phyloP scores from a whole-genome alignment of 2,797 vertebrate species.

The Chloroceryle inda region DNA sequence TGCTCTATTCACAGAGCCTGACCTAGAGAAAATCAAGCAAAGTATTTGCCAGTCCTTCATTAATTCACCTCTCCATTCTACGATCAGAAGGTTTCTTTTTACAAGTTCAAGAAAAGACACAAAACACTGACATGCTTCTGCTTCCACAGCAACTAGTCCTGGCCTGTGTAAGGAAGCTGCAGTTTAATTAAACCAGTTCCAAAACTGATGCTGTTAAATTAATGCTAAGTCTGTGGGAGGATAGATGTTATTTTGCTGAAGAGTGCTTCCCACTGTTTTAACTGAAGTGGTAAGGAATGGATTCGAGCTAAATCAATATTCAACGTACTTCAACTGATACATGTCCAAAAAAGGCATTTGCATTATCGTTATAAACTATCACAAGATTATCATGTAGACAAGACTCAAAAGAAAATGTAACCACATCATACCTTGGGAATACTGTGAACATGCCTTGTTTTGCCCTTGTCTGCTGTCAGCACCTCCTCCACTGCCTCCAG shows the following conservation, averaged over 20 bases:
- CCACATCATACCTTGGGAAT: background rate
- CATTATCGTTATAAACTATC: constrained; percentile 17
- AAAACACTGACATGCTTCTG: background rate
- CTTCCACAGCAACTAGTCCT: constrained; percentile 22
- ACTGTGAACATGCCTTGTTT: constrained; percentile 22
- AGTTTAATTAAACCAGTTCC: constrained; percentile 59
- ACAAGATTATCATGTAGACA: constrained; percentile 15
- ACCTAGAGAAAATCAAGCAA: constrained; percentile 1
- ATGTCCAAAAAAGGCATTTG: constrained; percentile 45
- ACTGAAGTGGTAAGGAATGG: background rate
- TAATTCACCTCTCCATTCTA: background rate
- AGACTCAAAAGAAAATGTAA: constrained; percentile 22
- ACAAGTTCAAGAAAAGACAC: background rate
- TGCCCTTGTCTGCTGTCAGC: constrained; percentile 24
- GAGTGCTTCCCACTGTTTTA: background rate
- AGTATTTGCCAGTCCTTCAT: background rate
- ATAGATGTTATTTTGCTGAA: constrained; percentile 1
- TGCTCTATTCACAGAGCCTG: background rate
- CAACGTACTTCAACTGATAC: background rate
- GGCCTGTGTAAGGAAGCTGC: constrained; percentile 33
- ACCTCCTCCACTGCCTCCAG: constrained; percentile 34
- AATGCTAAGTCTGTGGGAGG: constrained; percentile 39
- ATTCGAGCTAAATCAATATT: constrained; percentile 39
- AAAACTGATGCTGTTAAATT: constrained; percentile 3
- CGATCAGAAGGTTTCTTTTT: background rate